Conservation (phyloP, 1,140 invertebrate genomes). For the Hetaerina americana region DNA sequence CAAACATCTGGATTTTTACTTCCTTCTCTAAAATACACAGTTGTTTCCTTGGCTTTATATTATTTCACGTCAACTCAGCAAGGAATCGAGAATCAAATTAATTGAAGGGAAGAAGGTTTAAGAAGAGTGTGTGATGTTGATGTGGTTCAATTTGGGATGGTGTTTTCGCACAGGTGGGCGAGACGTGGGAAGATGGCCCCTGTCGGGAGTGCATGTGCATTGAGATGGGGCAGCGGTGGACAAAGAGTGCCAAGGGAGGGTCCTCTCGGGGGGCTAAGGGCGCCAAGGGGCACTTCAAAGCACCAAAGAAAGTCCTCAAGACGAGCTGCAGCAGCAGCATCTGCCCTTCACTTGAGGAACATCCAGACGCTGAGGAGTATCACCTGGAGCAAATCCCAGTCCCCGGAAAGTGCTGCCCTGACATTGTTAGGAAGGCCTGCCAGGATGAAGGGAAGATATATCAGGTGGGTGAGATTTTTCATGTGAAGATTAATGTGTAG, state of each 20-base stretch:
- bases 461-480: constrained; percentile 25
- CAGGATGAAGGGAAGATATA: constrained; percentile 37
- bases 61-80: no score
- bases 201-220: constrained; percentile 48
- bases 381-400: constrained; percentile 34
- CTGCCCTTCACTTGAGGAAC: constrained; percentile 27
- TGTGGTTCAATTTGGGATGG: no score
- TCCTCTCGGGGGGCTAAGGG: background rate
- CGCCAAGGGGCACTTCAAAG: background rate
- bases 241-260: background rate
- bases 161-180: constrained; percentile 26
- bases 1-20: no score
- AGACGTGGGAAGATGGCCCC: constrained; percentile 52
- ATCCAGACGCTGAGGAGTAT: constrained; percentile 34
- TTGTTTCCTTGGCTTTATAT: no score
- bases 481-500: no score
- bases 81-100: no score
- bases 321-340: constrained; percentile 28
- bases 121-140: no score
- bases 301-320: constrained; percentile 11
- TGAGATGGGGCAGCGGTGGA: constrained; percentile 17
- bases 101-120: no score
- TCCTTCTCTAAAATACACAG: no score
- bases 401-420: constrained; percentile 46
- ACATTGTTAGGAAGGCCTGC: constrained; percentile 41